Evolutionary conservation across 2,888 invertebrate genomes (phyloP).

Genomic region (Trichopria drosophilae): DNA sequence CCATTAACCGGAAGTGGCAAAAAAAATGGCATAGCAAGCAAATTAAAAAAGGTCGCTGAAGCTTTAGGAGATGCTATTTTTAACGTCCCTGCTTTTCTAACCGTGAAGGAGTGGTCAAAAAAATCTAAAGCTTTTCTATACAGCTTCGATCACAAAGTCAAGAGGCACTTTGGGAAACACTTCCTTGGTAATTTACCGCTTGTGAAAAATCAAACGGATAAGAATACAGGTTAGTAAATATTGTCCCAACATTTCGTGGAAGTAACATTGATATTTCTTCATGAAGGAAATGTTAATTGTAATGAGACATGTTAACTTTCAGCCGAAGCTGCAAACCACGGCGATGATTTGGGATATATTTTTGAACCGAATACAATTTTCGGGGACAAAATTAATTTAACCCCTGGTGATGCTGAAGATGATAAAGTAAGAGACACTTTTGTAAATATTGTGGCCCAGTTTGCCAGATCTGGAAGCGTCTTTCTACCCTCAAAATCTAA

Average conservation of each 20-base stretch:
- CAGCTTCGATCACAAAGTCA: conserved; percentile 73
- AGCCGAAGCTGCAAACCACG: conserved; percentile 43
- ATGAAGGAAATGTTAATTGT: no score
- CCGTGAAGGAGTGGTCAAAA: conserved; percentile 71
- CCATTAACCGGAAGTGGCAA: background rate
- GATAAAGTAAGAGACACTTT: conserved; percentile 68
- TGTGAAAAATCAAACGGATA: conserved; percentile 61
- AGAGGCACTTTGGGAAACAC: conserved; percentile 64
- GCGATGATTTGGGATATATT: conserved; percentile 47
- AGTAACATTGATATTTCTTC: no score
- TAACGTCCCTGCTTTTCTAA: conserved; percentile 75
- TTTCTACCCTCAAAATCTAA: conserved; percentile 35
- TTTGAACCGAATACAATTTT: conserved; percentile 42
- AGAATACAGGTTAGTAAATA: conserved; percentile 37
- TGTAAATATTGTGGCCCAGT: conserved; percentile 69
- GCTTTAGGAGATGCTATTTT: conserved; percentile 73
- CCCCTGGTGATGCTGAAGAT: conserved; percentile 62
- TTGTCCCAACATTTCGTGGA: no score
- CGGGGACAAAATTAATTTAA: conserved; percentile 33
- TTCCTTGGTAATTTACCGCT: conserved; percentile 71
- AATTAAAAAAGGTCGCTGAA: conserved; percentile 61
- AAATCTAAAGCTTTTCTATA: conserved; percentile 70
- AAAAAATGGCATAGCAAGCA: background rate
- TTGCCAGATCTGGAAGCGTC: conserved; percentile 63
- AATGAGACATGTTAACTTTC: no score